These are phyloP conservation scores for Mionectes olivaceus DNA, from an alignment of 2,797 vertebrate species.

Conservation along the genomic window DNA sequence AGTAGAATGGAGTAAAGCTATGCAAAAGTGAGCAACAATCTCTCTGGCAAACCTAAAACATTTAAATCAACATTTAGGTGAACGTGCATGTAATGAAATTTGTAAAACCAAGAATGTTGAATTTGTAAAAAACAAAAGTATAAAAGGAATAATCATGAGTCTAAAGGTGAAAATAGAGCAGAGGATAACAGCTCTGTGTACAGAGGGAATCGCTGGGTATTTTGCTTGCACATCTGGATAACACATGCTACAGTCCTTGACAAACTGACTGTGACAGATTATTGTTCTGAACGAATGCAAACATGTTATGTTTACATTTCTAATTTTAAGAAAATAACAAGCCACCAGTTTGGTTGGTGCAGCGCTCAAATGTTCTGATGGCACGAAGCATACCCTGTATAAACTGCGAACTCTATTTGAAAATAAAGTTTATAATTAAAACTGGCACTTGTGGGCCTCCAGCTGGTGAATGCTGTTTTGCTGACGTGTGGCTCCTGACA, in stretches of 20 bases:
- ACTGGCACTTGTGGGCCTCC: slow-evolving; percentile 55
- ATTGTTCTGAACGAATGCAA: neutral
- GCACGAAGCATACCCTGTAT: neutral
- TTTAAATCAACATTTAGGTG: neutral
- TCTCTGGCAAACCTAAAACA: neutral
- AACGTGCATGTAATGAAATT: neutral
- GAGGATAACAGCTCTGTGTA: neutral
- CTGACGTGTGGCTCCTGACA: slow-evolving; percentile 57
- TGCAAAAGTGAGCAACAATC: neutral
- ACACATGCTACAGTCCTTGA: neutral
- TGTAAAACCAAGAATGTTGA: neutral
- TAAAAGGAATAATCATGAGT: neutral
- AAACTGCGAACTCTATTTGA: slow-evolving; percentile 47
- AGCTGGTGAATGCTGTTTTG: slow-evolving; percentile 63
- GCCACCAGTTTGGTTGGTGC: neutral
- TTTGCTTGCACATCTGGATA: neutral
- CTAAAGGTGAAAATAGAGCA: neutral
- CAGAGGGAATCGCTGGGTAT: neutral
- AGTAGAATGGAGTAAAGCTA: neutral
- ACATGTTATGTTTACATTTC: neutral
- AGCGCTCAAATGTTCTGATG: neutral
- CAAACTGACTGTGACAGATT: neutral
- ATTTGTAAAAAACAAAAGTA: neutral
- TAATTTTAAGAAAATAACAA: neutral
- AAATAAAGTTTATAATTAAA: slow-evolving; percentile 67